A percentile compares a stretch with the other conserved stretches of the same genome.
Evolutionary conservation across 2,888 invertebrate species (phyloP).

Genomic region (Syrphus vitripennis): DNA sequence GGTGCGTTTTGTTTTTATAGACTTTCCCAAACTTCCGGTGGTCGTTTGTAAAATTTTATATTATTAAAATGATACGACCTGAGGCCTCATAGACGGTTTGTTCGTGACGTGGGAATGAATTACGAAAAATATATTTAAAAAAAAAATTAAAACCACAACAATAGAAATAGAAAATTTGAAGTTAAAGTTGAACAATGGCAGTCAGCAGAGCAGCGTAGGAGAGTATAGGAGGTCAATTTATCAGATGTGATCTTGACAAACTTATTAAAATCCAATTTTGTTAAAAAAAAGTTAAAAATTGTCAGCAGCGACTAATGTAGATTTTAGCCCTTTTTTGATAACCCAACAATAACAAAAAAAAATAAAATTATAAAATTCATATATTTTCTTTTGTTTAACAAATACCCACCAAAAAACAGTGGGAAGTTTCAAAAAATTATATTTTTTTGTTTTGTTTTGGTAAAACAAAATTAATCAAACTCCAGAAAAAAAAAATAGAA

Average conservation of each 20-base stretch:
- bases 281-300: not conserved
- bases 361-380: not conserved
- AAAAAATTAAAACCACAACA: slow-evolving; percentile 16
- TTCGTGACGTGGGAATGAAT: slow-evolving; percentile 39
- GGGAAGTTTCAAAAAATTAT: not conserved
- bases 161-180: slow-evolving; percentile 22
- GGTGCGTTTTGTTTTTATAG: not conserved
- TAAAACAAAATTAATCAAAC: slow-evolving; percentile 60
- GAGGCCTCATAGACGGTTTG: not conserved
- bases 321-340: slow-evolving; percentile 12
- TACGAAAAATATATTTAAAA: no score
- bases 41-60: not conserved
- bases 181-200: not conserved
- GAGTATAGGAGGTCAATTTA: slow-evolving; percentile 28
- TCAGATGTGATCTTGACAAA: slow-evolving; percentile 45
- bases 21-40: slow-evolving; percentile 26
- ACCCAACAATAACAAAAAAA: no score
- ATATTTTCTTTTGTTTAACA: slow-evolving; percentile 1
- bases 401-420: not conserved
- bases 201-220: not conserved
- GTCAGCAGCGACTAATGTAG: not conserved
- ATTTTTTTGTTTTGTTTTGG: slow-evolving; percentile 7
- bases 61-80: not conserved
- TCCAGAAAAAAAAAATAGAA: slow-evolving; percentile 26
- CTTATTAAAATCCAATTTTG: slow-evolving; percentile 43